Evolutionary conservation across 2,113 vertebrate genomes (phyloP).

Genomic region (Cacatua alba): DNA sequence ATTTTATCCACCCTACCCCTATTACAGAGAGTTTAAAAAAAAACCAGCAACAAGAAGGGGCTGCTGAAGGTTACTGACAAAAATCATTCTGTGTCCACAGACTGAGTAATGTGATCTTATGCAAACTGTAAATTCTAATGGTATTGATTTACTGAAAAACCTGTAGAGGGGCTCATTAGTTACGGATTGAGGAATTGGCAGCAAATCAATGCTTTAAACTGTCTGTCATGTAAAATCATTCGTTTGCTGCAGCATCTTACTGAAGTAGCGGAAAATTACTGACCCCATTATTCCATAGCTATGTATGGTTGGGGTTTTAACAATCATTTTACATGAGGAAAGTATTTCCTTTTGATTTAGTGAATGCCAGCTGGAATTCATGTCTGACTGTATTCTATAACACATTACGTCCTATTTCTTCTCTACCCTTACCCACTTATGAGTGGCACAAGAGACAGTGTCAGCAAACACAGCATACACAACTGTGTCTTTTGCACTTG

Average conservation of each 20-base stretch:
- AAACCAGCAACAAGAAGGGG: background rate
- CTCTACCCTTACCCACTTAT: background rate
- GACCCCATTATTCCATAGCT: slow-evolving; percentile 1
- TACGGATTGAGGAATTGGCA: slow-evolving; percentile 40
- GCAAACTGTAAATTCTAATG: slow-evolving; percentile 43
- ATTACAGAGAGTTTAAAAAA: background rate
- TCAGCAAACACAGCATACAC: background rate
- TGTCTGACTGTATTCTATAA: background rate
- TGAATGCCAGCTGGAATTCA: background rate
- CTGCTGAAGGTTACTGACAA: background rate
- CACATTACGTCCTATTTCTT: background rate
- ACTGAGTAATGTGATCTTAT: background rate
- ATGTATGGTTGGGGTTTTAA: background rate
- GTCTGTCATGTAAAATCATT: slow-evolving; percentile 10
- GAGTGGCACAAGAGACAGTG: background rate
- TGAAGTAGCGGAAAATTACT: slow-evolving; percentile 22
- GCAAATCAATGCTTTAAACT: slow-evolving; percentile 17
- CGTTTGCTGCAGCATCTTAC: background rate
- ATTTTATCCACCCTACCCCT: background rate
- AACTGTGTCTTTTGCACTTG: background rate
- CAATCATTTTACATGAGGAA: slow-evolving; percentile 3
- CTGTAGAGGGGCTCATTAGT: slow-evolving; percentile 18
- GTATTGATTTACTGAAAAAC: slow-evolving; percentile 12
- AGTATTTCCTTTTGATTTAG: background rate
- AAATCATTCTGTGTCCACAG: background rate